These are phyloP conservation scores for Pseudopleuronectes americanus DNA, from an alignment of 2,797 vertebrate genomes.

Conservation along the genomic window DNA sequence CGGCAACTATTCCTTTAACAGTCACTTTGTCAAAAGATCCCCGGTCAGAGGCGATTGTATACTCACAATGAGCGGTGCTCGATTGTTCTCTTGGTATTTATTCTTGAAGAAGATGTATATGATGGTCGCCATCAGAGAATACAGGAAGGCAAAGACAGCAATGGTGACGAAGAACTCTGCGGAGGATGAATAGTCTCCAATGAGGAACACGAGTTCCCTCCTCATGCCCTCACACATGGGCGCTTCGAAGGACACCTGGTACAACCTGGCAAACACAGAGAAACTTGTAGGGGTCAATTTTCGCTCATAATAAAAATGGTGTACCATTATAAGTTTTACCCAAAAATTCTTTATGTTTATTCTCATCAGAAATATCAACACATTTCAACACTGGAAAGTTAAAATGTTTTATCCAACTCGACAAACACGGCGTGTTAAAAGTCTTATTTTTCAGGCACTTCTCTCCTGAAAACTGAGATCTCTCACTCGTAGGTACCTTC, in stretches of 20 bases:
- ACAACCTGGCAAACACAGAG: constrained; percentile 84
- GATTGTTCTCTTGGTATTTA: constrained; percentile 95
- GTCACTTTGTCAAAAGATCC: background rate
- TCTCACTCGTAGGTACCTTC: too few species aligned
- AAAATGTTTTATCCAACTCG: too few species aligned
- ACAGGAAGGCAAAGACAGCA: constrained; percentile 96
- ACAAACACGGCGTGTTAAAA: background rate
- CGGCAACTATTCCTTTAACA: background rate
- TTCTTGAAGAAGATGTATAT: constrained; percentile 97
- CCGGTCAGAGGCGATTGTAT: background rate
- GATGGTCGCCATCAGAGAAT: constrained; percentile 91
- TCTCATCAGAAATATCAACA: too few species aligned
- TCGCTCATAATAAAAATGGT: background rate
- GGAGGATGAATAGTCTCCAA: constrained; percentile 95
- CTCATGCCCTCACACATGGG: constrained; percentile 90
- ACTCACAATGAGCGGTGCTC: constrained; percentile 95
- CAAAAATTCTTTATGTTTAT: too few species aligned
- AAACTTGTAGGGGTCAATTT: constrained; percentile 6
- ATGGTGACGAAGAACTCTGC: constrained; percentile 98
- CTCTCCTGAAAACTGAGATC: too few species aligned
- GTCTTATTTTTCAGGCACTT: background rate
- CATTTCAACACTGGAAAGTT: too few species aligned
- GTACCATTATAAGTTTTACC: too few species aligned
- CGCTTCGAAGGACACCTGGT: constrained; percentile 93
- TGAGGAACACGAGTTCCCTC: constrained; percentile 89